These are phyloP conservation scores for Noctua janthina DNA, from an alignment of 2,888 invertebrate genomes.

Conservation along the genomic window DNA sequence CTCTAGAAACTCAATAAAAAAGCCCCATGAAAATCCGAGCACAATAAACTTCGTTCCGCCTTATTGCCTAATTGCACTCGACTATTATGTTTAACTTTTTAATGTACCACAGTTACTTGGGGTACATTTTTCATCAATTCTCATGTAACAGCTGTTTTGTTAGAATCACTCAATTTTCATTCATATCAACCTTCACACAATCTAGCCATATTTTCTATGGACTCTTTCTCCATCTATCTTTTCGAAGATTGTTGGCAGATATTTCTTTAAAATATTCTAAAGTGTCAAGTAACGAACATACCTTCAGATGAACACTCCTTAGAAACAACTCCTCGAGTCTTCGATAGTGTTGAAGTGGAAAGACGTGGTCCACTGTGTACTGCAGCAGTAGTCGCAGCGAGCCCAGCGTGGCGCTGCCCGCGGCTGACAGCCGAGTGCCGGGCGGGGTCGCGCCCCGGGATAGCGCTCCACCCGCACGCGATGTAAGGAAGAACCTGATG, in stretches of 20 bases:
- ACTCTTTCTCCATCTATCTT: too few relatives aligned
- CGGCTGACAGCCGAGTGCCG: conserved; percentile 92
- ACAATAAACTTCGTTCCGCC: too few relatives aligned
- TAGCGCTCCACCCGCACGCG: conserved; percentile 90
- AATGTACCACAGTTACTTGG: neutral
- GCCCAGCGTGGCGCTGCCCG: conserved; percentile 91
- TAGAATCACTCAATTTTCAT: neutral
- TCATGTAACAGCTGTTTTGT: neutral
- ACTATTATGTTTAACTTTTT: neutral
- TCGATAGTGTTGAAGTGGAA: conserved; percentile 95
- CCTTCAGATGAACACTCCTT: conserved; percentile 92
- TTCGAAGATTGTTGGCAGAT: neutral
- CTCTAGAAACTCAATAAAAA: too few relatives aligned
- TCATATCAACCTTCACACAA: neutral
- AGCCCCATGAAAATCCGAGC: too few relatives aligned
- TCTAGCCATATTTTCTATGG: neutral
- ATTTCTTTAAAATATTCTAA: neutral
- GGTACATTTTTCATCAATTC: neutral
- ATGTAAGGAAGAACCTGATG: conserved; percentile 92
- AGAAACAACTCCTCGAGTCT: conserved; percentile 94
- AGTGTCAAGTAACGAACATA: conserved; percentile 67
- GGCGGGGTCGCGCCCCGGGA: conserved; percentile 94
- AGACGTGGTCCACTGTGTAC: conserved; percentile 97
- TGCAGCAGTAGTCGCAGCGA: conserved; percentile 96
- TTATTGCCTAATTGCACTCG: too few relatives aligned